Base-by-base conservation (phyloP, 2,888 invertebrate genomes). In the Oscheius onirici region DNA sequence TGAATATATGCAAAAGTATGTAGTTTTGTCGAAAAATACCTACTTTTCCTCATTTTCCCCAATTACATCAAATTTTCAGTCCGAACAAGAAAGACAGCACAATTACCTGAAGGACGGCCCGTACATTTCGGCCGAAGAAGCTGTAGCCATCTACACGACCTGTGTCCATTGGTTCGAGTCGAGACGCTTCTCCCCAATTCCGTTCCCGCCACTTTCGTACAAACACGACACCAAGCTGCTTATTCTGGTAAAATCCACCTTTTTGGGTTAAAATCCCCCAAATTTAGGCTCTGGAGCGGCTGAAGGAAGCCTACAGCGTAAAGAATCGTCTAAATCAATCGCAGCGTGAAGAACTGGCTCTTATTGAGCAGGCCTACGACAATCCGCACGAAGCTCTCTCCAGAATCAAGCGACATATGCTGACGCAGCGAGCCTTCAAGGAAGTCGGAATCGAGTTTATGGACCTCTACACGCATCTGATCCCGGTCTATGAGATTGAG, bases 81-180 rank as follows among this genome's bases (percentile, higher is more conserved):
- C 97, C 0, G 99, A 99, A 89, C 99, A 99, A 88, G 99, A 99
- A 88, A 90, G 99, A 8, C 99, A 99, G 88, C 99, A 99, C 88
- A 99, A 99, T 89, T 99, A 99, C 88, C 90, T 99, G 84, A 99
- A 99, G 91, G 99, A 99, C 89, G 99, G 99, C 63, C 99, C 99
- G 0, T 99, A 99, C 90, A 96, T 99, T 85, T 96, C 96, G 0
- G 97, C 99, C 0, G 99, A 99, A 89, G 99, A 99, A 91, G 99
- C 99, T 22, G 97, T 99, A 15, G 99, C 99, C 40, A 99, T 99
- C 88, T 99, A 99, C 89, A 99, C 99, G 0, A 99, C 97, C 0
- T 97, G 97, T 1, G 99, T 99, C 0, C 99, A 99, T 90, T 99
- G 99, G 99, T 90, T 99, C 77, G 99, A 99, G 89, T 97, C 96